Evolutionary conservation across 1,140 invertebrate species (phyloP).

Genomic region (Latrodectus geometricus): DNA sequence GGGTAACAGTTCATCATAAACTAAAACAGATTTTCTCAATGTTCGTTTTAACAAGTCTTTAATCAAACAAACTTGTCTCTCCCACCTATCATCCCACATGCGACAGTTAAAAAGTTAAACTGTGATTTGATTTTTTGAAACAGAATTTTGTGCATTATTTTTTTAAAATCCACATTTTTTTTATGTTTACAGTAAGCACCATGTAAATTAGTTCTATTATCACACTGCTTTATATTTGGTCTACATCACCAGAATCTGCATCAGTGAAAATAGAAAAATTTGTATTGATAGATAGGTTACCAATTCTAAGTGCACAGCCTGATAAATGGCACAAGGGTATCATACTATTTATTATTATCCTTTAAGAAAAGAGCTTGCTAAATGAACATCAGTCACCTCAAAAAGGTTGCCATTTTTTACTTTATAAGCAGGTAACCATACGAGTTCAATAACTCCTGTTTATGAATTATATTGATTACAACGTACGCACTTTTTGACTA

Average conservation of each 20-base stretch:
- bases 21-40: neutral
- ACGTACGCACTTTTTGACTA: neutral
- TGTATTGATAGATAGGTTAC: neutral
- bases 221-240: neutral
- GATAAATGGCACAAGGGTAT: conserved; percentile 6
- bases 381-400: neutral
- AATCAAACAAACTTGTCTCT: neutral
- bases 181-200: neutral
- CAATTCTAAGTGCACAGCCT: neutral
- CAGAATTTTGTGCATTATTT: neutral
- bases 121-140: neutral
- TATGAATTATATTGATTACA: neutral
- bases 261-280: neutral
- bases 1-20: neutral
- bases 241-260: neutral
- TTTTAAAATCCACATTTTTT: neutral
- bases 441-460: too few species aligned
- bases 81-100: conserved; percentile 4
- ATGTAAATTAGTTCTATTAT: neutral
- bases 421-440: neutral
- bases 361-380: conserved; percentile 1
- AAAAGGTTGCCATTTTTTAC: neutral
- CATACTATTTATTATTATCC: neutral
- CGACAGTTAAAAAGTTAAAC: neutral
- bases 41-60: neutral